Conservation (phyloP, 2,888 invertebrate genomes). For the Pseudoips prasinana region DNA sequence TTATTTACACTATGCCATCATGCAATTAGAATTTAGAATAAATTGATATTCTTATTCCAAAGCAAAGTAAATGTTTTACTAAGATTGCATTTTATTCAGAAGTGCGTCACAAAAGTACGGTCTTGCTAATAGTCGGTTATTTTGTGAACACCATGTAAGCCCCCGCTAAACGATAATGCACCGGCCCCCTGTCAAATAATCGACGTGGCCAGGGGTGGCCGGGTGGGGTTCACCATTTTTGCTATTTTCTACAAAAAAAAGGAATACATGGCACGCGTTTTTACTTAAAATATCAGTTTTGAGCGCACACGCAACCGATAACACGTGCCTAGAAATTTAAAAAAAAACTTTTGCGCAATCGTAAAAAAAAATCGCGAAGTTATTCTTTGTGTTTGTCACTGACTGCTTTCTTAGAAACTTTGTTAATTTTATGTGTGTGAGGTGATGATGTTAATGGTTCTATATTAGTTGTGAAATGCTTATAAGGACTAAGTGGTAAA, state of each 20-base stretch:
- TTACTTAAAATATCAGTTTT: conserved; percentile 78
- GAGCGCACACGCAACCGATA: conserved; percentile 64
- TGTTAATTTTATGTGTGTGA: conserved; percentile 1
- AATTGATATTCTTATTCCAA: too few species aligned
- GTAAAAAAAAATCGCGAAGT: conserved; percentile 9
- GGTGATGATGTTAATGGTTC: conserved; percentile 24
- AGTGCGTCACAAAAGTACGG: too few species aligned
- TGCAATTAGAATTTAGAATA: too few species aligned
- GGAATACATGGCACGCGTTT: conserved; percentile 57
- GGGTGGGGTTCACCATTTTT: conserved; percentile 68
- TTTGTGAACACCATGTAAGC: conserved; percentile 47
- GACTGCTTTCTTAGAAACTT: too few species aligned
- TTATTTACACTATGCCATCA: too few species aligned
- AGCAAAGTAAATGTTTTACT: too few species aligned
- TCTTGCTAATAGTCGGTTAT: too few species aligned
- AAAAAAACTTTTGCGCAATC: conserved; percentile 18
- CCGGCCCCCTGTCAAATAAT: conserved; percentile 71
- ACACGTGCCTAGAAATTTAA: conserved; percentile 52
- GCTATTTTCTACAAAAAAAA: conserved; percentile 74
- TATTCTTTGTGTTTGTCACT: conserved; percentile 1
- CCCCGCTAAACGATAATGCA: conserved; percentile 52
- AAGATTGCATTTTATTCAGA: too few species aligned
- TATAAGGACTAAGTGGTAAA: conserved; percentile 41
- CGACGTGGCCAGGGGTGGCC: conserved; percentile 51
- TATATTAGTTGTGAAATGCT: conserved; percentile 35